Base-by-base conservation (phyloP, 1,140 invertebrate genomes). In the Augochlora pura region DNA sequence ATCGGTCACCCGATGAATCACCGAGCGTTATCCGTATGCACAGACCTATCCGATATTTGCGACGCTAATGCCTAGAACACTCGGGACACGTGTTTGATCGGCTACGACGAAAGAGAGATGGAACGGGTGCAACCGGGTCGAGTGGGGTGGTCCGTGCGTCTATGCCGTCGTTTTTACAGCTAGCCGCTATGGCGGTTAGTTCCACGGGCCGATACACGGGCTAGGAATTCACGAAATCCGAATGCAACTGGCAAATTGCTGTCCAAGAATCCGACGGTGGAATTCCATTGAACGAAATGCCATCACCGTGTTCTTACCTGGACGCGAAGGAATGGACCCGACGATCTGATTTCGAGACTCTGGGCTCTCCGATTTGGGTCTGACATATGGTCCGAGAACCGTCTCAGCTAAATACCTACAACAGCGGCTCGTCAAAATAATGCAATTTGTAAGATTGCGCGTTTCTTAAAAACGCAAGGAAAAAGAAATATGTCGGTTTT, bases 151-250 rank as follows among this genome's bases (percentile, higher is more conserved):
- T 91, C 90, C 88, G 69, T 80, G 81, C 79, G 81, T 80, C 88
- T 86, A 88, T 86, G 82, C 81, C 68, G 80, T 71, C 32, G 83
- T 91, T 91, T 91, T 91, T 91, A 65, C 57, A 39, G 21, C 63
- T 77, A 80, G 90, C 87, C 79, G 83, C 82, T 87, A 87, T 82
- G 72, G 85, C 85, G 87, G 86, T 90, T 90, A 88, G 75, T 78
- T 83, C 83, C 72, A 2, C 77, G 72, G 63, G 18, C 82, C 80
- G 82, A 90, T 88, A 89, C 89, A 90, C 86, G 77, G 88, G 86
- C 89, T 91, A 91, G 90, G 88, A 91, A 91, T 91, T 90, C 90
- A 82, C 87, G 89, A 91, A 91, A 91, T 90, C 86, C 87, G 85
- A 91, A 91, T 82, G 87, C 91, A 91, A 91, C 90, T 91, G 89